Percentiles rank a stretch among this genome's conserved stretches.
phyloP scores from a whole-genome alignment of 2,797 vertebrate species.

The Australoheros facetus region DNA sequence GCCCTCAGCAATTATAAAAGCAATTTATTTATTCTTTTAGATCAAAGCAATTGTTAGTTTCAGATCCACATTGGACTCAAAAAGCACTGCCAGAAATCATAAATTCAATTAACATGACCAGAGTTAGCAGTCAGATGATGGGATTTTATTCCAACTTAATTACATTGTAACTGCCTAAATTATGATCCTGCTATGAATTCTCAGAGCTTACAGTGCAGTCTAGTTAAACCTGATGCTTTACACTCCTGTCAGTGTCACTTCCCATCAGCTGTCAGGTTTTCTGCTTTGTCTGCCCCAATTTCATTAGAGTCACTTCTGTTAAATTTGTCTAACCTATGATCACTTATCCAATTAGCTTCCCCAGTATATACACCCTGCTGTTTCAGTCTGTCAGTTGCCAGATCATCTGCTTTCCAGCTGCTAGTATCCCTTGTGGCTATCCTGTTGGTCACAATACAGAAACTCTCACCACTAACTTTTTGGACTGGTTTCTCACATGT shows the following conservation, averaged over 20 bases:
- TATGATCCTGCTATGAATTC: background rate
- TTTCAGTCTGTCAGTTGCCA: background rate
- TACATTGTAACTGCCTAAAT: background rate
- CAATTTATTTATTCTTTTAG: background rate
- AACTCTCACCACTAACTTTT: too few species aligned
- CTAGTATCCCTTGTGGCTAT: background rate
- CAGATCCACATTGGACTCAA: background rate
- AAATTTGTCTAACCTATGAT: background rate
- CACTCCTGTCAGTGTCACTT: background rate
- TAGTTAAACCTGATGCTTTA: background rate
- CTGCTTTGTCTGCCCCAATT: background rate
- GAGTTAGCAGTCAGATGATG: background rate
- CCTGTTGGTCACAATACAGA: background rate
- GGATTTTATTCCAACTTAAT: too few species aligned
- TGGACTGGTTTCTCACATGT: background rate
- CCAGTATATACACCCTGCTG: background rate
- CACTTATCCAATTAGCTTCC: background rate
- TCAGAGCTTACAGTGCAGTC: background rate
- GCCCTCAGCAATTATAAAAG: background rate
- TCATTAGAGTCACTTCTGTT: background rate
- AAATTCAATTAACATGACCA: background rate
- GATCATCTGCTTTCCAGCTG: background rate
- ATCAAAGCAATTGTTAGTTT: background rate
- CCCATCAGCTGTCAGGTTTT: background rate
- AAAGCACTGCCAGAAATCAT: background rate